These are phyloP conservation scores for Gadus macrocephalus DNA, from an alignment of 2,113 vertebrate genomes.

Conservation along the genomic window DNA sequence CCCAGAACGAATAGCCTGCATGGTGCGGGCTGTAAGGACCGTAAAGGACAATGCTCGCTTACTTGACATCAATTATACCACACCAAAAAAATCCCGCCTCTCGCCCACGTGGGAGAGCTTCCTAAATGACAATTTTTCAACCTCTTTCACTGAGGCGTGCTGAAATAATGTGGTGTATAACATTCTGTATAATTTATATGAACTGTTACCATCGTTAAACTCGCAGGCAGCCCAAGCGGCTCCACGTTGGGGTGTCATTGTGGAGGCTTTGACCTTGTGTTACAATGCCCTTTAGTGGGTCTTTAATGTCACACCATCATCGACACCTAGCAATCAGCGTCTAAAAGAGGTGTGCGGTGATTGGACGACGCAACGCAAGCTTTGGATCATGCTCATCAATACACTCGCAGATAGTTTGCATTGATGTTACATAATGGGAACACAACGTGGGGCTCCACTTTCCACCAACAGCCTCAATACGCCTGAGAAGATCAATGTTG, in stretches of 20 bases:
- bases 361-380: too few relatives aligned
- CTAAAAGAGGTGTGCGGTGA: background rate
- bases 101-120: conserved; percentile 69
- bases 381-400: conserved; percentile 26
- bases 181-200: conserved; percentile 5
- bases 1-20: conserved; percentile 40
- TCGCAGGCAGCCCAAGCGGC: background rate
- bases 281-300: conserved; percentile 53
- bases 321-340: too few relatives aligned
- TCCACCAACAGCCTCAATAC: background rate
- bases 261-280: conserved; percentile 74
- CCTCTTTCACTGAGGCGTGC: conserved; percentile 23
- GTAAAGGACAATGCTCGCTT: conserved; percentile 42
- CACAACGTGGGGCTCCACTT: conserved; percentile 50
- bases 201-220: background rate
- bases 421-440: conserved; percentile 63
- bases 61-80: conserved; percentile 24
- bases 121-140: conserved; percentile 55
- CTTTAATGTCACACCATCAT: conserved; percentile 6
- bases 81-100: conserved; percentile 64
- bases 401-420: conserved; percentile 50
- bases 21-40: conserved; percentile 13
- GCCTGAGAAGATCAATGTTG: too few relatives aligned
- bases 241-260: background rate
- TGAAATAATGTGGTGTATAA: conserved; percentile 9